Evolutionary conservation across 2,797 vertebrate species (phyloP).

Genomic region (Momotus momota): DNA sequence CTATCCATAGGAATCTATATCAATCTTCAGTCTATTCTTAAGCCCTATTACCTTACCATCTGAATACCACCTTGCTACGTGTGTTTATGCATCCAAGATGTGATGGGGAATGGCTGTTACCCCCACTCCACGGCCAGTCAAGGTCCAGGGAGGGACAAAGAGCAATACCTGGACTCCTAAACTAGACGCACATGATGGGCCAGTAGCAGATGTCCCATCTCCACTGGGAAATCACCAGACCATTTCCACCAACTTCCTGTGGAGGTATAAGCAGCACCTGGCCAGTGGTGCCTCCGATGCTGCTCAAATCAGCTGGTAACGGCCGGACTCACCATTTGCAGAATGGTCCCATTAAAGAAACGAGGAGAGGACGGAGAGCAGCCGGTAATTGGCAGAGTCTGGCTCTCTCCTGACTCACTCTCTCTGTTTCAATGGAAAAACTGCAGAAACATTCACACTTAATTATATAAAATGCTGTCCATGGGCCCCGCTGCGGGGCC

Average conservation of each 20-base stretch:
- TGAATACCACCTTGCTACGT: neutral
- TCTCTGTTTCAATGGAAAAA: neutral
- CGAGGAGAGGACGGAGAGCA: neutral
- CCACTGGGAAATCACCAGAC: neutral
- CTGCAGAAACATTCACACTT: constrained; percentile 17
- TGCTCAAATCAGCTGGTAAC: rapidly evolving
- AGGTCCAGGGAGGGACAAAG: neutral
- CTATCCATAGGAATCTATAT: neutral
- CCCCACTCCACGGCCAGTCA: neutral
- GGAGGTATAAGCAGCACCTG: neutral
- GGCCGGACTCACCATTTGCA: neutral
- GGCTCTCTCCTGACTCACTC: neutral
- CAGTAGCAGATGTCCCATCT: neutral
- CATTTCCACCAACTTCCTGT: neutral
- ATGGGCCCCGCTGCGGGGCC: neutral
- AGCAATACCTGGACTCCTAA: neutral
- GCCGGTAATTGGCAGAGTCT: neutral
- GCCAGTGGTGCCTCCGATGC: rapidly evolving
- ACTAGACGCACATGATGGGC: neutral
- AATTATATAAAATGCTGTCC: neutral
- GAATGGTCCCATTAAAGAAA: neutral
- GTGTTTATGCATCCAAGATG: neutral
- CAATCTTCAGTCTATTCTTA: neutral
- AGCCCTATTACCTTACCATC: neutral
- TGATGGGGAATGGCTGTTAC: neutral